Evolutionary conservation across 2,113 vertebrate species (phyloP).

Genomic region (Andinoacara biseriatus): DNA sequence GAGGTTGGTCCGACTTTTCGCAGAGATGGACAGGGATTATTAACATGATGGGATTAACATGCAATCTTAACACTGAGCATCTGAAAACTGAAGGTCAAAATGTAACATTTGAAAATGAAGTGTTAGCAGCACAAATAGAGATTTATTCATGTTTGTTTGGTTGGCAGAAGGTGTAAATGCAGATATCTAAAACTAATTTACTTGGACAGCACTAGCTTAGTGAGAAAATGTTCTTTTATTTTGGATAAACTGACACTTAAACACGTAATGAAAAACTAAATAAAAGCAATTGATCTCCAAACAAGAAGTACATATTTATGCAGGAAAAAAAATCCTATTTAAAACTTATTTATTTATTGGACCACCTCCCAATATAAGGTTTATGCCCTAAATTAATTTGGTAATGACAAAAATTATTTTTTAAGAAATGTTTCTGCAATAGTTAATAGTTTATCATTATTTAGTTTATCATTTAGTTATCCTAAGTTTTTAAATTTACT

Average conservation of each 20-base stretch:
- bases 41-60: not conserved
- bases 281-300: not conserved
- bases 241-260: not conserved
- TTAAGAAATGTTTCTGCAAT: not conserved
- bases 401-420: not conserved
- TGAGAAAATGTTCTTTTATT: not conserved
- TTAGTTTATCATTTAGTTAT: too few species aligned
- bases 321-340: not conserved
- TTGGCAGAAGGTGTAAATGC: not conserved
- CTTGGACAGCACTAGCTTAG: not conserved
- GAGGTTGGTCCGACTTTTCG: not conserved
- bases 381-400: not conserved
- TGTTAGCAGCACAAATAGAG: not conserved
- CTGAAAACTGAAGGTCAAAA: not conserved
- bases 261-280: not conserved
- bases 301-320: not conserved
- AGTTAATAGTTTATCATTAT: not conserved
- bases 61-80: not conserved
- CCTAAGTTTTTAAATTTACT: not conserved
- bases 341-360: not conserved
- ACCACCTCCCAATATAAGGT: not conserved
- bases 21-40: conserved; percentile 17
- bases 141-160: not conserved
- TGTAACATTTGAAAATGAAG: not conserved
- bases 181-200: not conserved